Conservation (phyloP, 2,797 vertebrate genomes). For the Pangasius larnaudii region DNA sequence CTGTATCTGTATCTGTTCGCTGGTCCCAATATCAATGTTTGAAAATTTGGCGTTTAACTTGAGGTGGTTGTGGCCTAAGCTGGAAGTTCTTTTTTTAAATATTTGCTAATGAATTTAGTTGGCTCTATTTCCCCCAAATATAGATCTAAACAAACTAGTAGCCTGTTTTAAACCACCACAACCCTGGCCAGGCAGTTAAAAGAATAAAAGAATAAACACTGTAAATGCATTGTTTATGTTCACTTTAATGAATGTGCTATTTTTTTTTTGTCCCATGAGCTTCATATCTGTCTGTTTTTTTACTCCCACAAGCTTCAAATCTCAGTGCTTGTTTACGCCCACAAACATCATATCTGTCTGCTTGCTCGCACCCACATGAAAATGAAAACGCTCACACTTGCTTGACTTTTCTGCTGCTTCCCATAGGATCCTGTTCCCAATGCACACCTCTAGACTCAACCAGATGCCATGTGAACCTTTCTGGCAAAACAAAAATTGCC, state of each 20-base stretch:
- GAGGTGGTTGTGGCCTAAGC: background rate
- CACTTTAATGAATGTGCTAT: background rate
- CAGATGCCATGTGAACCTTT: background rate
- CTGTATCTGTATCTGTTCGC: background rate
- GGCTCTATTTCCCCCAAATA: background rate
- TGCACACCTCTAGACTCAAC: constrained; percentile 2
- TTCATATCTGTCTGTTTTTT: constrained; percentile 6
- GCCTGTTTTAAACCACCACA: background rate
- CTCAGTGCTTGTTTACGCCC: background rate
- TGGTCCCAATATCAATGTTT: too few species aligned
- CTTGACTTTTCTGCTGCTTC: constrained; percentile 6
- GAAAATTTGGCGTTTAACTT: background rate
- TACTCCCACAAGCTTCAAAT: constrained; percentile 8
- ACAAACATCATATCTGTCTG: background rate
- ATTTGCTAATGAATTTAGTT: background rate
- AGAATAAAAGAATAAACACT: background rate
- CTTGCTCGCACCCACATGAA: background rate
- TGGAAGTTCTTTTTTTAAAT: background rate
- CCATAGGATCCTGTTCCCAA: background rate
- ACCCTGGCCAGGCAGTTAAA: background rate
- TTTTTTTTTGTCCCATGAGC: background rate
- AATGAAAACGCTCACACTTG: background rate
- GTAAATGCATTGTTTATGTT: background rate
- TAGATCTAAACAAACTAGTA: background rate
- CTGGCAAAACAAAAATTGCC: background rate